phyloP scores from a whole-genome alignment of 2,888 invertebrate genomes.

The Calliphora vomitoria region DNA sequence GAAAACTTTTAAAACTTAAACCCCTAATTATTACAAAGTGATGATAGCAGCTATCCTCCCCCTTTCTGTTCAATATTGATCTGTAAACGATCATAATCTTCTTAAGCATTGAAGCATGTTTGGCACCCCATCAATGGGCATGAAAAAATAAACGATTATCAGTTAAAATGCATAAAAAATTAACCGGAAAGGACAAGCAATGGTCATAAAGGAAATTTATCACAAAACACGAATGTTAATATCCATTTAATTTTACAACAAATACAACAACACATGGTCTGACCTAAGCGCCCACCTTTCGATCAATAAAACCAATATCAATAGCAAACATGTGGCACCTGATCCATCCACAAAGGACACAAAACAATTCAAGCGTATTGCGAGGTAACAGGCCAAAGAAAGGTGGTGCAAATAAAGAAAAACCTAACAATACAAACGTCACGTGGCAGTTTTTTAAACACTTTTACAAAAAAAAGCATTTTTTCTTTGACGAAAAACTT shows the following conservation, averaged over 20 bases:
- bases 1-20: background rate
- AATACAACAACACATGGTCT: slow-evolving; percentile 54
- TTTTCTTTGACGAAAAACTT: slow-evolving; percentile 19
- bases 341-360: slow-evolving; percentile 76
- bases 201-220: slow-evolving; percentile 54
- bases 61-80: slow-evolving; percentile 24
- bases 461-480: background rate
- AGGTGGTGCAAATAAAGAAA: slow-evolving; percentile 7
- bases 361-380: slow-evolving; percentile 54
- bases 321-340: slow-evolving; percentile 78
- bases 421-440: slow-evolving; percentile 64
- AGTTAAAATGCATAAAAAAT: slow-evolving; percentile 55
- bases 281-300: slow-evolving; percentile 26
- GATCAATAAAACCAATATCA: slow-evolving; percentile 58
- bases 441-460: slow-evolving; percentile 69
- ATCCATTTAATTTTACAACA: slow-evolving; percentile 68
- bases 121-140: slow-evolving; percentile 65
- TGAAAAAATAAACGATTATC: slow-evolving; percentile 13
- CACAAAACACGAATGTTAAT: slow-evolving; percentile 63
- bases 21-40: slow-evolving; percentile 33
- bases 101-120: slow-evolving; percentile 65
- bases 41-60: slow-evolving; percentile 30
- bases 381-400: background rate
- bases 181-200: slow-evolving; percentile 68
- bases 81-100: slow-evolving; percentile 44